Evolutionary conservation across 2,888 invertebrate species (phyloP), one percentile per base, ranked within the genome.

Genomic region (Suillia variegata): DNA sequence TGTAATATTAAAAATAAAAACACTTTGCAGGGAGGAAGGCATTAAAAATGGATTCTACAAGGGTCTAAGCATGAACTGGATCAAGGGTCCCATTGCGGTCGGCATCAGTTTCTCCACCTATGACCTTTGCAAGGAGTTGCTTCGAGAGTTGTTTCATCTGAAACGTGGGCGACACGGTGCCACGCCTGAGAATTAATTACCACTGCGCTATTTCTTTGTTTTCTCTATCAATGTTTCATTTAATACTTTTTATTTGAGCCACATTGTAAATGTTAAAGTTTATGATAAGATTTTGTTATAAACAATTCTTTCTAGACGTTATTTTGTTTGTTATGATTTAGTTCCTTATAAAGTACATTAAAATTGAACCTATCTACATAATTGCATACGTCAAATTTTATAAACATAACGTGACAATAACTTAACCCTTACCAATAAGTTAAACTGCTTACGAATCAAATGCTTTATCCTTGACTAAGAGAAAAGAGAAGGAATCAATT

Each of bases 51-150:
- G 98, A 0, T 91, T 98, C 80, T 99, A 94, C 86, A 99, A 99
- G 83, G 99, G 99, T 0, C 87, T 99, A n/a, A 95, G 94, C 71
- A 96, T 99, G 96, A 99, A 99, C 83, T 99, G 98, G 97, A 90
- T 99, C 55, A 94, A 94, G 80, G 94, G 94, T 0, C 94, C 94
- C 6, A 89, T 93, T 54, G 92, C 93, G 0, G 93, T 93, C 10
- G 98, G 98, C 59, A 95, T 98, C 73, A 97, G 97, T 73, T 99
- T 98, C 84, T 93, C 96, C 2, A 93, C 94, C 0, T 97, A 97
- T 82, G 98, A 99, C 82, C 84, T 86, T 47, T 87, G 91, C 61
- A 89, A 88, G 67, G 85, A 87, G 57, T 79, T 85, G 8, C 82
- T 91, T 22, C 81, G 89, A 65, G 84, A 82, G 67, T 58, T 81